Evolutionary conservation across 2,888 invertebrate genomes (phyloP).

Genomic region (Harpalus rufipes): DNA sequence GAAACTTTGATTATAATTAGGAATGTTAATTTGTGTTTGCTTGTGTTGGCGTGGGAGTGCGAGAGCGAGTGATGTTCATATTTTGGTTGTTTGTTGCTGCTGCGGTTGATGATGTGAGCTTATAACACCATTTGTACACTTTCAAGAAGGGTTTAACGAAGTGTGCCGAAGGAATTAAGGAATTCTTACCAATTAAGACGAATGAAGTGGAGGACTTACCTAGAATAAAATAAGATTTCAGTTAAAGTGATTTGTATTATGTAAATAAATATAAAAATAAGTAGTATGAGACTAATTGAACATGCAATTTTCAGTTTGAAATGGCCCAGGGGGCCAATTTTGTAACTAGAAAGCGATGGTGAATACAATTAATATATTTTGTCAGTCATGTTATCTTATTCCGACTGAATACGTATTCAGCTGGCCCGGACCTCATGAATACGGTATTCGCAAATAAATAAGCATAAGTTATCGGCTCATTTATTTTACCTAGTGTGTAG

Average conservation of each 20-base stretch:
- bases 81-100: slow-evolving; percentile 16
- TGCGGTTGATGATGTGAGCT: slow-evolving; percentile 20
- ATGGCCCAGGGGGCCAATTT: too few species aligned
- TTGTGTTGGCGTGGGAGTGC: slow-evolving; percentile 9
- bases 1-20: slow-evolving; percentile 55
- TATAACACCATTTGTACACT: slow-evolving; percentile 32
- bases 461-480: too few species aligned
- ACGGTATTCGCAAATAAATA: too few species aligned
- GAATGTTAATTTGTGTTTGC: slow-evolving; percentile 50
- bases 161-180: not conserved
- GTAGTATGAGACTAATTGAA: too few species aligned
- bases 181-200: slow-evolving; percentile 2
- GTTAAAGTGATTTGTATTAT: not conserved
- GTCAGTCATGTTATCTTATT: too few species aligned
- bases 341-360: too few species aligned
- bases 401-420: too few species aligned
- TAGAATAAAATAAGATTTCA: not conserved
- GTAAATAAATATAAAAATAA: too few species aligned
- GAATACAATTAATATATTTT: too few species aligned
- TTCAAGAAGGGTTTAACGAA: not conserved
- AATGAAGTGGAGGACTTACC: not conserved
- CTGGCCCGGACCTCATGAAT: too few species aligned
- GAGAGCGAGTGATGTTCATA: slow-evolving; percentile 36
- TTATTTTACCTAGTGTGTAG: too few species aligned
- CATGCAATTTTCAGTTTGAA: too few species aligned